Conservation (phyloP, 2,888 invertebrate species). For the Oligia fasciuncula region DNA sequence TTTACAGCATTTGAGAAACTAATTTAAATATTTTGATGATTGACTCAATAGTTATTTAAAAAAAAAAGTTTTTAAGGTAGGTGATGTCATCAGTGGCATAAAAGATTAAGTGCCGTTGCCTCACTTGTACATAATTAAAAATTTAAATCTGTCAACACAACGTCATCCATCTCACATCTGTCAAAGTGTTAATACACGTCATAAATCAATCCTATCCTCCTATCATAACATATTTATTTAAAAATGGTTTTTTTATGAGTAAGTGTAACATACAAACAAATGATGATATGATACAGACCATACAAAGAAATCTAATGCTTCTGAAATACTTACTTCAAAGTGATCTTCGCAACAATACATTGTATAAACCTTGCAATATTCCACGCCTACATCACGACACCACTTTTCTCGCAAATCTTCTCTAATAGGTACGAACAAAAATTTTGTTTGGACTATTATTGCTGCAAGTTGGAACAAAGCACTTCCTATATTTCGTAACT, state of each 20-base stretch:
- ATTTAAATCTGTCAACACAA: too few relatives aligned
- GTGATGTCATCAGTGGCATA: background rate
- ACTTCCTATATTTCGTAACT: background rate
- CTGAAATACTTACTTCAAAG: too few relatives aligned
- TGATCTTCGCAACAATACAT: background rate
- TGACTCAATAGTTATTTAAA: background rate
- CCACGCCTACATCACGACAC: conserved; percentile 8
- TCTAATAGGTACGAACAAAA: conserved; percentile 23
- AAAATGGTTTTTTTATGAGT: too few relatives aligned
- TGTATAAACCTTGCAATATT: conserved; percentile 3
- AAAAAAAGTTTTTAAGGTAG: background rate
- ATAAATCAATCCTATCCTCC: too few relatives aligned
- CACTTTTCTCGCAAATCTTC: conserved; percentile 19
- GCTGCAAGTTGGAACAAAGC: conserved; percentile 6
- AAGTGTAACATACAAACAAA: too few relatives aligned
- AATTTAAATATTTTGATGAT: background rate
- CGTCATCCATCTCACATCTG: too few relatives aligned
- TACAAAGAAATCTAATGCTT: too few relatives aligned
- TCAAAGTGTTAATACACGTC: too few relatives aligned
- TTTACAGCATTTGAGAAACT: background rate
- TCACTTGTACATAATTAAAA: too few relatives aligned
- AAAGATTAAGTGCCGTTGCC: too few relatives aligned
- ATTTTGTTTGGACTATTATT: conserved; percentile 3
- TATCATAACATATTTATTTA: too few relatives aligned
- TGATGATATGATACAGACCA: too few relatives aligned